Evolutionary conservation across 2,113 vertebrate species (phyloP).

Genomic region (Otolemur garnettii): DNA sequence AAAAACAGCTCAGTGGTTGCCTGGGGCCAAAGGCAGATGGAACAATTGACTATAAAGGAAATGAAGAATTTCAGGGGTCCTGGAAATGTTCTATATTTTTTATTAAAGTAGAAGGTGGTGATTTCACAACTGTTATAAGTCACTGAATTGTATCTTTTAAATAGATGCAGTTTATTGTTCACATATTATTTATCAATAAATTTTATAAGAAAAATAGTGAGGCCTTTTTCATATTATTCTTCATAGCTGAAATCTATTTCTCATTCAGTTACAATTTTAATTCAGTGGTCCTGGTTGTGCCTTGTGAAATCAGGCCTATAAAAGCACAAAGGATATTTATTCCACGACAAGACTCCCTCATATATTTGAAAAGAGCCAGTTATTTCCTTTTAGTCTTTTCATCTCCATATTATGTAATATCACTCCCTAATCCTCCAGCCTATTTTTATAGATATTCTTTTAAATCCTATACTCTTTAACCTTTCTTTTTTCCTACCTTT

Average conservation of each 20-base stretch:
- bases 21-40: background rate
- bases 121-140: slow-evolving; percentile 26
- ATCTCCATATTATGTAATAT: background rate
- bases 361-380: slow-evolving; percentile 28
- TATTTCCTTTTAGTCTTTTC: slow-evolving; percentile 28
- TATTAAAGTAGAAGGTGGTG: background rate
- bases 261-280: background rate
- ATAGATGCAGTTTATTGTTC: background rate
- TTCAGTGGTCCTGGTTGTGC: background rate
- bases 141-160: slow-evolving; percentile 31
- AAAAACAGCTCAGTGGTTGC: background rate
- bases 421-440: too few relatives aligned
- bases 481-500: background rate
- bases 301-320: background rate
- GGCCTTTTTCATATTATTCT: background rate
- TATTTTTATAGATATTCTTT: background rate
- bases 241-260: slow-evolving; percentile 23
- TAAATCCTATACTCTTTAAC: background rate
- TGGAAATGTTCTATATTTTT: slow-evolving; percentile 29
- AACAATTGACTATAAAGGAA: background rate
- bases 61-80: background rate
- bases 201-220: slow-evolving; percentile 30
- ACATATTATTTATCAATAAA: slow-evolving; percentile 30
- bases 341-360: background rate
- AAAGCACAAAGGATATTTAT: slow-evolving; percentile 25